Conservation (phyloP, 2,797 vertebrate species). For the Aldrovandia affinis region DNA sequence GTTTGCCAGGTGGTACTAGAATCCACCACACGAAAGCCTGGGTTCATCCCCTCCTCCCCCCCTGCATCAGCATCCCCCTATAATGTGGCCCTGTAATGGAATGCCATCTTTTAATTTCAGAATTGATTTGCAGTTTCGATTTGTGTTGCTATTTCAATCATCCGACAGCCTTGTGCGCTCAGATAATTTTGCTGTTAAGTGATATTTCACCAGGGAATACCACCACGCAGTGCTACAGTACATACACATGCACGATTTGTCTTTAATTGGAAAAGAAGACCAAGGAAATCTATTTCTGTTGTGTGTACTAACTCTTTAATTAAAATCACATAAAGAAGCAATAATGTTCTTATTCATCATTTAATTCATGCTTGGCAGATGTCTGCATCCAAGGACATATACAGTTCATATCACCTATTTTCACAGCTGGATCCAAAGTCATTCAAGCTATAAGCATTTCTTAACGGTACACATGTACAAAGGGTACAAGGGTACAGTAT, state of each 20-base stretch:
- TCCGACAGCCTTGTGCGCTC: neutral
- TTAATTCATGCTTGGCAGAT: neutral
- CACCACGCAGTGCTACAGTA: neutral
- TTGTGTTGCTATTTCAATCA: neutral
- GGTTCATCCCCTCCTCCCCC: neutral
- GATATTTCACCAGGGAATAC: neutral
- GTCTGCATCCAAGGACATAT: neutral
- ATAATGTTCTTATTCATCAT: neutral
- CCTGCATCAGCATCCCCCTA: neutral
- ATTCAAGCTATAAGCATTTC: neutral
- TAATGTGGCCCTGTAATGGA: neutral
- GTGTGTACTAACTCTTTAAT: neutral
- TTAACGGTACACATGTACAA: neutral
- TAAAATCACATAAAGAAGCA: neutral
- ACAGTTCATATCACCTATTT: neutral
- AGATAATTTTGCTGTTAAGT: neutral
- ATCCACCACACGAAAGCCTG: neutral
- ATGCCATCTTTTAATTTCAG: neutral
- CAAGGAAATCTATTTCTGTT: neutral
- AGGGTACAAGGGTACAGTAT: neutral
- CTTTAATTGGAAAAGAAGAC: constrained; percentile 9
- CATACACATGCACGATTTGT: neutral
- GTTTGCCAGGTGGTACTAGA: neutral
- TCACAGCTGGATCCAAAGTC: neutral
- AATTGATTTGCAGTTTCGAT: constrained; percentile 16